Evolutionary conservation across 2,888 invertebrate species (phyloP), one percentile per base, ranked within the genome.

Genomic region (Polydrusus pterygomalis): DNA sequence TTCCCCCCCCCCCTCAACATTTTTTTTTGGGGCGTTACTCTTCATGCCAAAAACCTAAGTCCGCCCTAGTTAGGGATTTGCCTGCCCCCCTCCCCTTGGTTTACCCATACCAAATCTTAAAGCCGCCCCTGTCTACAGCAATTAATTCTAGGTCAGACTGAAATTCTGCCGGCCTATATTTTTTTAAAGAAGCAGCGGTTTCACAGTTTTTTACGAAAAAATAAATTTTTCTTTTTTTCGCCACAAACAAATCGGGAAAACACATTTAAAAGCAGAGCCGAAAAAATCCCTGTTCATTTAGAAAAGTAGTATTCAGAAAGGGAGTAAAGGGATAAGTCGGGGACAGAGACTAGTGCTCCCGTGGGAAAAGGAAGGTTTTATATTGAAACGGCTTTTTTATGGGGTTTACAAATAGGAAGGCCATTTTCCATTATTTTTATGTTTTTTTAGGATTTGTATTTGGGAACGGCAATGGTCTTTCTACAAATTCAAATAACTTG

Each of bases 331-430:
- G 34, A 56, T 56, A 56, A 15, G 56, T 56, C 34, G 15, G 30
- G 34, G 30, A 56, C 20, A 56, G 34, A 34, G 30, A 30, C n/a
- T n/a, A 56, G 56, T 56, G 34, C 20, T 34, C 56, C 34, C 34
- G 8, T n/a, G 15, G 56, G 56, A 34, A 34, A 56, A 56, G 30
- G 34, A 34, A 13, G 13, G 56, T 56, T 56, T 56, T 56, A 34
- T 56, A 56, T 56, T 56, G 56, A 56, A 56, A 56, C 56, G n/a
- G 56, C 56, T 30, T 56, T 30, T 34, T 34, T 56, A 56, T 34
- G 13, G 56, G 30, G 34, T 34, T 56, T 56, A 56, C 56, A 56
- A 56, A 56, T 56, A 56, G 56, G 56, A 56, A 30, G 15, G 34
- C 13, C 34, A 56, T 56, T 56, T 56, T 34, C 56, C 15, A 56